Conservation (phyloP, 2,888 invertebrate genomes). For the Apoda limacodes region DNA sequence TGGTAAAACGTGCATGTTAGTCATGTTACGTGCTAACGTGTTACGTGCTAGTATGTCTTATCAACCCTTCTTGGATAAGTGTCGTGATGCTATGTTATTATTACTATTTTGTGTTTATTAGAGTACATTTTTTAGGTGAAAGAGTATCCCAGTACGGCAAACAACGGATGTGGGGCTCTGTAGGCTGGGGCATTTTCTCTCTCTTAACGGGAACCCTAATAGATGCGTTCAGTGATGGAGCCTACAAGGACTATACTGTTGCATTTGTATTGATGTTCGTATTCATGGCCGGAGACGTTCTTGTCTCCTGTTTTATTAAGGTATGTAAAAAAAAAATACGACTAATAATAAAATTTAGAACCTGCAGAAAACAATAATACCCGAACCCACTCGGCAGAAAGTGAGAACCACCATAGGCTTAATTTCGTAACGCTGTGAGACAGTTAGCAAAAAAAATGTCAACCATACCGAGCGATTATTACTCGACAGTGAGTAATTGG, state of each 20-base stretch:
- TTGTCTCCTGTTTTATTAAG: slow-evolving; percentile 74
- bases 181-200: slow-evolving; percentile 87
- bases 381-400: too few species aligned
- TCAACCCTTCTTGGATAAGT: too few species aligned
- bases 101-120: too few species aligned
- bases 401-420: not conserved
- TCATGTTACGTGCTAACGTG: too few species aligned
- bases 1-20: too few species aligned
- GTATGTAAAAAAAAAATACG: too few species aligned
- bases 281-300: slow-evolving; percentile 74
- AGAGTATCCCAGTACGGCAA: slow-evolving; percentile 83
- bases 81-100: too few species aligned
- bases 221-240: slow-evolving; percentile 77
- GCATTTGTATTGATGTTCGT: slow-evolving; percentile 82
- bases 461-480: too few species aligned
- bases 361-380: not conserved
- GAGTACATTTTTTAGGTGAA: slow-evolving; percentile 71
- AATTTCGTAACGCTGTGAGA: too few species aligned
- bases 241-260: slow-evolving; percentile 80
- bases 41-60: too few species aligned
- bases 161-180: slow-evolving; percentile 88
- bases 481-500: too few species aligned
- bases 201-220: slow-evolving; percentile 82
- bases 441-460: too few species aligned
- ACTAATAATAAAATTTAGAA: not conserved